A percentile compares a stretch with the other conserved stretches of the same genome.
phyloP scores from a whole-genome alignment of 2,113 vertebrate species.

The Paramormyrops kingsleyae region DNA sequence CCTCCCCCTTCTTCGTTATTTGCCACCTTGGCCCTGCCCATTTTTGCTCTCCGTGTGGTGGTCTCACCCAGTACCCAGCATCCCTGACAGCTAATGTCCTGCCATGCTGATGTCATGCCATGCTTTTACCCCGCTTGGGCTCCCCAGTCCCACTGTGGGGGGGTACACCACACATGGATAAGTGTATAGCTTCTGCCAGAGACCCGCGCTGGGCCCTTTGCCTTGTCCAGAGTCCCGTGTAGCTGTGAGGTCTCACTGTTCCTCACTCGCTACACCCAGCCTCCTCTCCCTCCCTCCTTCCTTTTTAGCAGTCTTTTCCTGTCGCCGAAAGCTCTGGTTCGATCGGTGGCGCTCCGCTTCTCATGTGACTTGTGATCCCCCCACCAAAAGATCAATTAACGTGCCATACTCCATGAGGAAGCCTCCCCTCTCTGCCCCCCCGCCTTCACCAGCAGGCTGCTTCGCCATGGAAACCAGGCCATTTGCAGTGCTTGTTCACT shows the following conservation, averaged over 20 bases:
- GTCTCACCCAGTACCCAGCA: conserved; percentile 30
- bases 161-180: conserved; percentile 6
- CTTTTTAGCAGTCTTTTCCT: background rate
- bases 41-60: background rate
- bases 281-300: background rate
- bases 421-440: background rate
- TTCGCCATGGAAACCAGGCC: background rate
- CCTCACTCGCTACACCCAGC: background rate
- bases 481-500: background rate
- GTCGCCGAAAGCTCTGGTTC: background rate
- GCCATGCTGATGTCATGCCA: background rate
- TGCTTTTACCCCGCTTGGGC: conserved; percentile 2
- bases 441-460: background rate
- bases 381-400: background rate
- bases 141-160: background rate
- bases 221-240: background rate
- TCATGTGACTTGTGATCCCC: background rate
- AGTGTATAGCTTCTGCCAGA: conserved; percentile 15
- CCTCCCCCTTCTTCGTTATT: background rate
- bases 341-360: background rate
- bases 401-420: background rate
- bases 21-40: background rate
- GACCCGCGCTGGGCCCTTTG: background rate
- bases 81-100: conserved; percentile 29
- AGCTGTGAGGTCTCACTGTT: background rate